Evolutionary conservation across 1,140 invertebrate genomes (phyloP), one percentile per base, ranked within the genome.

Genomic region (Trachymyrmex septentrionalis): DNA sequence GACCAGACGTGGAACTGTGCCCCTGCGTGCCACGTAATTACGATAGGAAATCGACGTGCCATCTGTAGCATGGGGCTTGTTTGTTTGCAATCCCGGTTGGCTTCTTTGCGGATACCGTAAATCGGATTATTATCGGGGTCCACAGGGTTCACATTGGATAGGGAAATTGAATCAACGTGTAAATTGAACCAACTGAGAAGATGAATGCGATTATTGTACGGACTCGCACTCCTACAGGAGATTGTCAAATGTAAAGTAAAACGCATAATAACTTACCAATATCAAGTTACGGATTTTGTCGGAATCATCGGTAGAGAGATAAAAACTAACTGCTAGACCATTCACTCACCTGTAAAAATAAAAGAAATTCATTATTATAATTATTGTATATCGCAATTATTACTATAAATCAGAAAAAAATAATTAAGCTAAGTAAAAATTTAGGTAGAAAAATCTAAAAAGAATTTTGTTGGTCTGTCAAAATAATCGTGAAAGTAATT

Each of bases 301-400:
- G 21, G 38, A 55, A 55, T 6, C 1, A 57, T 59, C 53, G 67
- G 16, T 64, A 48, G 44, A 48, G 30, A 64, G 53, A 3, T n/a
- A 16, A 19, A 72, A 69, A 21, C 2, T 16, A 9, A 44, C 34
- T 14, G 44, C 0, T 27, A 34, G 19, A 2, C 12, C 24, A 16
- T 21, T 14, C 5, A 80, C 88, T 89, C 57, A 89, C 88, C 88
- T 89, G 75, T 9, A 71, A 88, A 72, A 57, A 71, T 57, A 71
- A 16, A 27, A 76, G 7, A 16, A 63, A 84, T 48, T 53, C 16
- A 57, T 84, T 61, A 38, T 59, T 50, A 38, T 9, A 1, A 59
- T 10, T 64, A 16, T 67, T 67, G 0, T n/a, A 27, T 19, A 16
- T 27, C 10, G 4, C n/a, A 71, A 81, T 71, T 71, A n/a, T 66